Percentiles rank a stretch among this genome's conserved stretches.
Conservation (phyloP, 1,140 invertebrate species). For the Eumeta japonica region DNA sequence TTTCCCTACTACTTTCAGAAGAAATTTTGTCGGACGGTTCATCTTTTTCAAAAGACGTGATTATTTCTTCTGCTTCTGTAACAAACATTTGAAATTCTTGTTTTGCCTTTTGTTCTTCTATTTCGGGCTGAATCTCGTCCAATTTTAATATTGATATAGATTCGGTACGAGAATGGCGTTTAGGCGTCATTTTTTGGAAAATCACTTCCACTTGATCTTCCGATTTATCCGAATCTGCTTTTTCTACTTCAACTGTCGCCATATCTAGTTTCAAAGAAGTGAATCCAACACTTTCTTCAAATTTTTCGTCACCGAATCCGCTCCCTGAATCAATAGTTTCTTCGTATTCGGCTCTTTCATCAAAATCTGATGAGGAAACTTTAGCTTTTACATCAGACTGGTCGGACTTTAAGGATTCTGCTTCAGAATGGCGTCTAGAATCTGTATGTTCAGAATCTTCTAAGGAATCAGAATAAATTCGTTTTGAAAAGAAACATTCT, state of each 20-base stretch:
- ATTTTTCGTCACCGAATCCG: slow-evolving; percentile 50
- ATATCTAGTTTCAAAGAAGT: slow-evolving; percentile 39
- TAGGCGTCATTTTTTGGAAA: slow-evolving; percentile 51
- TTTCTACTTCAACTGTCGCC: slow-evolving; percentile 28
- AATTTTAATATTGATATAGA: slow-evolving; percentile 50
- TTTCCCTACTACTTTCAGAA: slow-evolving; percentile 54
- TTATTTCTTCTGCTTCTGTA: slow-evolving; percentile 51
- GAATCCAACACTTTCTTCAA: slow-evolving; percentile 50
- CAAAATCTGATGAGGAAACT: slow-evolving; percentile 49
- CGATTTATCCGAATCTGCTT: slow-evolving; percentile 41
- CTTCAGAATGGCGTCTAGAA: slow-evolving; percentile 53
- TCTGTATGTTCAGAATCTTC: slow-evolving; percentile 56
- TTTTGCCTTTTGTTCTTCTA: slow-evolving; percentile 26
- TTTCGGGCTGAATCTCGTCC: slow-evolving; percentile 39
- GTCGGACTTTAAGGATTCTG: slow-evolving; percentile 54
- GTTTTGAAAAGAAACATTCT: slow-evolving; percentile 57
- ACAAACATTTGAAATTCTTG: slow-evolving; percentile 54
- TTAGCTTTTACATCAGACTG: slow-evolving; percentile 52
- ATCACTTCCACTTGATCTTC: slow-evolving; percentile 29
- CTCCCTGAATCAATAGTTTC: slow-evolving; percentile 46
- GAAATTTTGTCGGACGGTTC: slow-evolving; percentile 55
- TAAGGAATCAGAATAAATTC: slow-evolving; percentile 55
- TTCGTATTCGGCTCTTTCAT: slow-evolving; percentile 51
- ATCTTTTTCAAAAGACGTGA: slow-evolving; percentile 45
- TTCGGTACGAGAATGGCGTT: slow-evolving; percentile 51